Base-by-base conservation (phyloP, 35 echinoderm and acorn worm species). In the Strongylocentrotus purpuratus region DNA sequence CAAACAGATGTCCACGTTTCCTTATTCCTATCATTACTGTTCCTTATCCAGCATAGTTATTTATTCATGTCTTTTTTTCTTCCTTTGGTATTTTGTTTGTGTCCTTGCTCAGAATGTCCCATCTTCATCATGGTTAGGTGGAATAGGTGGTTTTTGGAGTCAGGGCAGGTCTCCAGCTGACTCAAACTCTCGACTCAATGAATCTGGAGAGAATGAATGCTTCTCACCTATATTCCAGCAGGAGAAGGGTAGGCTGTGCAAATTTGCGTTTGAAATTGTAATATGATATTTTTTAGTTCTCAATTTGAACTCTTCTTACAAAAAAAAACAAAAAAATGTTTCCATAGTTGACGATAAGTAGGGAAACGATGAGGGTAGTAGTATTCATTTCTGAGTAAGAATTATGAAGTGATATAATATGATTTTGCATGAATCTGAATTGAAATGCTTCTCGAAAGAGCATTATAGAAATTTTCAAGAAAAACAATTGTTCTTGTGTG, bases 41-140 rank as follows among this genome's bases (percentile, higher is more conserved):
- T 35, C n/a, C n/a, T n/a, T 89, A 89, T 89, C 25, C 32, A 32
- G 32, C 22, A 31, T 15, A 31, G 87, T 15, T 89, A 41, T 41
- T 41, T 41, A 41, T 41, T 89, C 22, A 89, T 89, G 87, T 15
- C 32, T 15, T 25, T 89, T 28, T 31, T 31, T 14, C 33, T 28
- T 89, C 87, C 15, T 31, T 85, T 85, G 31, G 70, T 85, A 31
- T 93, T 35, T 93, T 46, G 31, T 18, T 46, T 13, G 9, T n/a
- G 31, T 31, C 28, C 46, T 25, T 48, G 33, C 13, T 33, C 7
- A 93, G 87, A 33, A 89, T 89, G 87, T 89, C 5, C 48, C 91
- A 93, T 93, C 91, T 48, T 31, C 91, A 47, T 93, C 91, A 14
- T 93, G 91, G 91, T 46, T 93, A 32, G 47, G 18, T 93, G 48